Evolutionary conservation across 2,888 invertebrate species (phyloP).

Genomic region (Gerris lacustris): DNA sequence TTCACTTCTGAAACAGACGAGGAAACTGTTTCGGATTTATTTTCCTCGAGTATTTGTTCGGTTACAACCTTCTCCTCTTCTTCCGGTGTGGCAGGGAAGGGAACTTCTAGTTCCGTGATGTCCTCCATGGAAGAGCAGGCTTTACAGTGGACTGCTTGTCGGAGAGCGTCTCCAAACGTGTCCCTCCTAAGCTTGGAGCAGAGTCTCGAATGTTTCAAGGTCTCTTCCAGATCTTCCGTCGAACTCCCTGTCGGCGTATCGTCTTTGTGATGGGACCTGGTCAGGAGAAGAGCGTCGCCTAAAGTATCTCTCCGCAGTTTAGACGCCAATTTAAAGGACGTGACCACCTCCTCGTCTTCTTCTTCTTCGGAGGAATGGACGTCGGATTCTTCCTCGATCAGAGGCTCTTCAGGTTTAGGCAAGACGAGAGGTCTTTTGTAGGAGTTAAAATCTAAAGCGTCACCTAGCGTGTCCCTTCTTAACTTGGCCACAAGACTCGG

Average conservation of each 20-base stretch:
- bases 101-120: neutral
- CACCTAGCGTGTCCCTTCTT: slow-evolving; percentile 3
- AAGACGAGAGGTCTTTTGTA: neutral
- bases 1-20: neutral
- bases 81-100: neutral
- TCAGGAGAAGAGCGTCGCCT: neutral
- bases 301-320: slow-evolving; percentile 6
- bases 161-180: neutral
- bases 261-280: neutral
- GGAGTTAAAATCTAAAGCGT: neutral
- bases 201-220: neutral
- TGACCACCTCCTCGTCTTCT: neutral
- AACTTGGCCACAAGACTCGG: neutral
- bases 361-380: neutral
- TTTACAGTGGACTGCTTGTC: neutral
- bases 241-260: neutral
- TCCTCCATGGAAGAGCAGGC: neutral
- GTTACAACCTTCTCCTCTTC: neutral
- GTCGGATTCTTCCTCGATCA: neutral
- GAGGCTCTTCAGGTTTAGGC: neutral
- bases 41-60: neutral
- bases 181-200: neutral
- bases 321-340: neutral
- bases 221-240: slow-evolving; percentile 4
- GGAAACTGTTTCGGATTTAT: neutral